Evolutionary conservation across 2,797 vertebrate species (phyloP).

Genomic region (Sebastes glaucus): DNA sequence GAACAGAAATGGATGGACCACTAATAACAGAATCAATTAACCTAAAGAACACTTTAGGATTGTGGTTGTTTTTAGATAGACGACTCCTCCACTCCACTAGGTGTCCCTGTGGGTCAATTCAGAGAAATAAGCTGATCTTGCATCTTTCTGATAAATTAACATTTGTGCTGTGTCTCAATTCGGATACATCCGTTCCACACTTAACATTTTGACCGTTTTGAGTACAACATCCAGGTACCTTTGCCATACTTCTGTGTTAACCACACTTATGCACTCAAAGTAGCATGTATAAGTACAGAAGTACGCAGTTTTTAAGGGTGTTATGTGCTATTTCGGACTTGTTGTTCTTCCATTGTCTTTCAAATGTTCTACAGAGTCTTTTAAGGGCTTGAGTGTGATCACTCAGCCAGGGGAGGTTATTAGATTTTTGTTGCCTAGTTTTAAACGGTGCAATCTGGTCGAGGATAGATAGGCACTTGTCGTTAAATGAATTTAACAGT

Average conservation of each 20-base stretch:
- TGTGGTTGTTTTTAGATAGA: neutral
- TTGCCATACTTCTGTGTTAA: neutral
- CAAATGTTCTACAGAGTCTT: no score
- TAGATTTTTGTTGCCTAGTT: no score
- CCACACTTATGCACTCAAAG: neutral
- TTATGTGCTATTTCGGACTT: neutral
- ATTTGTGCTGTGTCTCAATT: neutral
- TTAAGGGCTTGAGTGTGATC: no score
- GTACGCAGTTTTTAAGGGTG: no score
- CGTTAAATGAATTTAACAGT: neutral
- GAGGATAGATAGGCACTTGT: no score
- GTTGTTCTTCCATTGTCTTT: neutral
- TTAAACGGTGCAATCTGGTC: no score
- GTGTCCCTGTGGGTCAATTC: neutral
- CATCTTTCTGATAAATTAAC: neutral
- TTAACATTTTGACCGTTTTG: no score
- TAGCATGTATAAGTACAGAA: no score
- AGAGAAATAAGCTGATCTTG: neutral
- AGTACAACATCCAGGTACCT: no score
- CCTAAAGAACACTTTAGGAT: neutral
- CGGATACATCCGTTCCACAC: neutral
- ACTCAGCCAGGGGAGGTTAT: no score
- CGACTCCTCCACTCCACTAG: neutral
- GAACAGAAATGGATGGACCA: neutral
- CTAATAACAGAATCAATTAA: neutral